A percentile compares a stretch with the other conserved stretches of the same genome.
Evolutionary conservation across 1,140 invertebrate genomes (phyloP).

Genomic region (Drosophila ogumai): DNA sequence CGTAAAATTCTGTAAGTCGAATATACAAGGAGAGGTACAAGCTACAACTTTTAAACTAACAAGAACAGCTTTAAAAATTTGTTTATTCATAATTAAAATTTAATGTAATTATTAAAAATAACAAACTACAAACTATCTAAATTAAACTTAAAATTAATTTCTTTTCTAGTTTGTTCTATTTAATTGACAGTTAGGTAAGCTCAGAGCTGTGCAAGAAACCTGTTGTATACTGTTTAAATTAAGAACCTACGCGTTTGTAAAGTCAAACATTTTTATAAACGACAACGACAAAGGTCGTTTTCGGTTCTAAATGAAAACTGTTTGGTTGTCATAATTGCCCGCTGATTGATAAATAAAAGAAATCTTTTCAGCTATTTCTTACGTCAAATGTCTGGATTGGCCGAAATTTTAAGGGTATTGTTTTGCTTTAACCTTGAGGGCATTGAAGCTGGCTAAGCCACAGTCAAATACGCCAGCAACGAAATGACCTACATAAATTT

Average conservation of each 20-base stretch:
- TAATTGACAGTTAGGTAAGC: slow-evolving; percentile 25
- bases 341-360: slow-evolving; percentile 25
- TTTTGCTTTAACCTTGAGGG: not conserved
- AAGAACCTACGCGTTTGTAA: not conserved
- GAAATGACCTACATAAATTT: not conserved
- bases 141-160: not conserved
- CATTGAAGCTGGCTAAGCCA: not conserved
- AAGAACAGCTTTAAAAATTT: not conserved
- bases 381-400: not conserved
- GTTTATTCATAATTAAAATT: not conserved
- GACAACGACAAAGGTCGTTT: slow-evolving; percentile 7
- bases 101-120: not conserved
- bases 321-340: not conserved
- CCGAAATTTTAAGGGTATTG: not conserved
- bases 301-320: not conserved
- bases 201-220: slow-evolving; percentile 11
- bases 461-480: not conserved
- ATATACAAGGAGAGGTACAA: not conserved
- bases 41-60: not conserved
- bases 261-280: not conserved
- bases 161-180: not conserved
- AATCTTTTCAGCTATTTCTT: not conserved
- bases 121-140: not conserved
- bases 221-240: slow-evolving; percentile 19
- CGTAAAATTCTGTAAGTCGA: not conserved